Conservation (phyloP, 92 coral and sea anemone species). For the Virgularia gustaviana region DNA sequence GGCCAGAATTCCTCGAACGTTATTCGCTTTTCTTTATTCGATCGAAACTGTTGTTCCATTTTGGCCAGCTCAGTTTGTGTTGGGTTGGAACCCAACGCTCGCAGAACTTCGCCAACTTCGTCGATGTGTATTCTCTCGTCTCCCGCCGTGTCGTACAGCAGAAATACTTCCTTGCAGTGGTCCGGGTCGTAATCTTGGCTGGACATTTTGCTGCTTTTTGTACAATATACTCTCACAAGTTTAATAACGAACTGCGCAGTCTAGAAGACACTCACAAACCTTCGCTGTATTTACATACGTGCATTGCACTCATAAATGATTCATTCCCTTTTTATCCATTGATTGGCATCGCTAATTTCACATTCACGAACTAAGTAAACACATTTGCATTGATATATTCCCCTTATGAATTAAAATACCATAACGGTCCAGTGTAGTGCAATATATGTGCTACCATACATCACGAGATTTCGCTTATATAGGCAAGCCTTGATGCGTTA, state of each 20-base stretch:
- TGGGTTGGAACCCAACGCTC: constrained; percentile 96
- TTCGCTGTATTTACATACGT: no score
- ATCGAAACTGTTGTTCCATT: constrained; percentile 49
- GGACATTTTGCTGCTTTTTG: background rate
- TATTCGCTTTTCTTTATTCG: constrained; percentile 69
- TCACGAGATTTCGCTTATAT: no score
- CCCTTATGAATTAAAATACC: no score
- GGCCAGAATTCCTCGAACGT: constrained; percentile 87
- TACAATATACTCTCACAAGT: background rate
- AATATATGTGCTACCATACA: no score
- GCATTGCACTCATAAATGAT: no score
- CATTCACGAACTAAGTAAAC: no score
- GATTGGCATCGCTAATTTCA: no score
- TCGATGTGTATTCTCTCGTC: constrained; percentile 72
- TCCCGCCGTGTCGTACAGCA: constrained; percentile 81
- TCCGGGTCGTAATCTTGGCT: constrained; percentile 36
- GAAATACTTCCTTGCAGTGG: constrained; percentile 68
- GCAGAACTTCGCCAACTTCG: constrained; percentile 89
- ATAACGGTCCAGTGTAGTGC: no score
- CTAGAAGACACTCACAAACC: no score
- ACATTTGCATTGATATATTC: no score
- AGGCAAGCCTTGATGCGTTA: no score
- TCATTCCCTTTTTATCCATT: no score
- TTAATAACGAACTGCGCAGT: background rate
- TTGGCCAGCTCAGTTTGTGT: constrained; percentile 78